Conservation (phyloP, 2,888 invertebrate species). For the Ramazzottius varieornatus region DNA sequence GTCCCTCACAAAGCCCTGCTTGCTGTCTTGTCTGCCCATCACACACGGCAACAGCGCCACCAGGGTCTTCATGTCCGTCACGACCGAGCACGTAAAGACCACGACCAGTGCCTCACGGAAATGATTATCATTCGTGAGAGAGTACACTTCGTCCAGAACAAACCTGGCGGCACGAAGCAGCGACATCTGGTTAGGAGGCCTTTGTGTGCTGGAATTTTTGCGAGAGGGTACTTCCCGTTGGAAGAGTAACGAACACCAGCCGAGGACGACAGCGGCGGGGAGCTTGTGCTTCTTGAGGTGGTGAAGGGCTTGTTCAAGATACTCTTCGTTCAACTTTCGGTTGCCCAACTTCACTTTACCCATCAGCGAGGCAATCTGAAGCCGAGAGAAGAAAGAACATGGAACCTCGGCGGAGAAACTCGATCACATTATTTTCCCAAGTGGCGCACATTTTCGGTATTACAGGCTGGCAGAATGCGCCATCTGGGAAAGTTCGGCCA, state of each 20-base stretch:
- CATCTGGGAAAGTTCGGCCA: no score
- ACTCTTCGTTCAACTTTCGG: not conserved
- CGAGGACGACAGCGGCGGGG: not conserved
- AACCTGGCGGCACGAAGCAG: not conserved
- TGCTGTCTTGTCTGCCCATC: not conserved
- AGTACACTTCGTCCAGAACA: not conserved
- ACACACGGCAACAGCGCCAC: not conserved
- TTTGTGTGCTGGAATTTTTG: no score
- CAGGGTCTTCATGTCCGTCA: not conserved
- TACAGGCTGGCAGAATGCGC: no score
- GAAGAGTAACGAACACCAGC: not conserved
- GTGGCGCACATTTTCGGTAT: no score
- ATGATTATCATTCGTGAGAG: not conserved
- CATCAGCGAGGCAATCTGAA: not conserved
- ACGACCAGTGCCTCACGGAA: not conserved
- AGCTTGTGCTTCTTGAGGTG: not conserved
- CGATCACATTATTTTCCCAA: no score
- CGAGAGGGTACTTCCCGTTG: no score
- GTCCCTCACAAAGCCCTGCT: not conserved
- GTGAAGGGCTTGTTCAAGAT: not conserved
- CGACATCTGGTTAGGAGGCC: not conserved
- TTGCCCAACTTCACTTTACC: not conserved
- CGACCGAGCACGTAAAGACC: not conserved
- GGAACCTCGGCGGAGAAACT: no score
- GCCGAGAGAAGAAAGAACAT: no score